A percentile compares a stretch with the other conserved stretches of the same genome.
Conservation (phyloP, 2,888 invertebrate genomes). For the Halocaridina rubra region DNA sequence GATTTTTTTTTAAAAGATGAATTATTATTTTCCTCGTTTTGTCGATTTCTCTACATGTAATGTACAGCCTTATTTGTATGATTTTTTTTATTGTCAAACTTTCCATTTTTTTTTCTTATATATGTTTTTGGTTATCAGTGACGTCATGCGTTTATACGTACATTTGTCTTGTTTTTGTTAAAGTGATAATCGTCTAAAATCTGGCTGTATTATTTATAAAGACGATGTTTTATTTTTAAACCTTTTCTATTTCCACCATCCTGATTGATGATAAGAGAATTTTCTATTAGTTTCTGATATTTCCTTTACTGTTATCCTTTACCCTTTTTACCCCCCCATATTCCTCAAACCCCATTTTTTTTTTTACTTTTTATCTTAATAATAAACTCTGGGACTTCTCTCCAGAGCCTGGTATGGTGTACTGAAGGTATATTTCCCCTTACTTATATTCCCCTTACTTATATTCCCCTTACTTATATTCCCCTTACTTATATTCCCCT, state of each 20-base stretch:
- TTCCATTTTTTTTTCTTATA: too few relatives aligned
- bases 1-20: neutral
- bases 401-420: neutral
- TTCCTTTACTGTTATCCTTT: neutral
- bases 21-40: neutral
- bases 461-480: too few relatives aligned
- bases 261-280: neutral
- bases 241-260: neutral
- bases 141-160: conserved; percentile 10
- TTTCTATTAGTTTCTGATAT: neutral
- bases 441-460: too few relatives aligned
- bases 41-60: neutral
- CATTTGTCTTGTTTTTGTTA: neutral
- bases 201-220: conserved; percentile 25
- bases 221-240: neutral
- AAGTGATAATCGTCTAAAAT: conserved; percentile 4
- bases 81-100: neutral
- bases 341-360: too few relatives aligned
- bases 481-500: too few relatives aligned
- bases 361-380: neutral
- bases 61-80: neutral
- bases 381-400: neutral
- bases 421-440: neutral
- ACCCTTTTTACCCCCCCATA: too few relatives aligned
- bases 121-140: conserved; percentile 6